Base-by-base conservation (phyloP, 2,888 invertebrate genomes). In the Mystacides longicornis region DNA sequence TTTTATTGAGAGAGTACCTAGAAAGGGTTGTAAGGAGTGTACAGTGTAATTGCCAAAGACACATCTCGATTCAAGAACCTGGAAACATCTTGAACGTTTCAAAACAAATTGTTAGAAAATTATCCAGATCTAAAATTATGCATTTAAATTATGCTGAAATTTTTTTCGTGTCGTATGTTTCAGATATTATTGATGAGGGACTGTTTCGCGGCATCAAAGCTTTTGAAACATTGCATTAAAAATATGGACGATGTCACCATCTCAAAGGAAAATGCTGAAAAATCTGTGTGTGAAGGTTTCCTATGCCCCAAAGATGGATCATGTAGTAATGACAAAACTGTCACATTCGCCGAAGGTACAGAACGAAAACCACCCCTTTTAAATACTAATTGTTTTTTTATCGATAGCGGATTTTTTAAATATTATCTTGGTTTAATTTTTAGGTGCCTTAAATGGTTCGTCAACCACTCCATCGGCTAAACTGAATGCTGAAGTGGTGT, bases 151-250 rank as follows among this genome's bases (percentile, higher is more conserved):
- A n/a, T n/a, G n/a, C n/a, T n/a, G n/a, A n/a, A n/a, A n/a, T n/a
- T n/a, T n/a, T n/a, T n/a, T n/a, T 27, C 27, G 11, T 27, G 27
- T 27, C 11, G n/a, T n/a, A 27, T 46, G 7, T 68, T 69, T 18
- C 62, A 87, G 87, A 81, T 87, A 1, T 66, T 89, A 9, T 78
- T 85, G 65, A 87, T 88, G 86, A 78, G 85, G 1, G 78, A 86
- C 63, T 86, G 85, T 62, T 77, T 79, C 62, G 71, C 89, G 0
- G 72, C 82, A 1, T 76, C 80, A 2, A 71, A 81, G 47, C 75
- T 87, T 1, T 64, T 85, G 9, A 72, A 77, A 7, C 72, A 79
- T 55, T 72, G 81, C 0, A 65, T 80, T 14, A 70, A 74, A 16
- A 67, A 75, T 62, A 74, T 80, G 69, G 71, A 75, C 59, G 43